Conservation (phyloP, 2,888 invertebrate genomes). For the Agrochola lychnidis region DNA sequence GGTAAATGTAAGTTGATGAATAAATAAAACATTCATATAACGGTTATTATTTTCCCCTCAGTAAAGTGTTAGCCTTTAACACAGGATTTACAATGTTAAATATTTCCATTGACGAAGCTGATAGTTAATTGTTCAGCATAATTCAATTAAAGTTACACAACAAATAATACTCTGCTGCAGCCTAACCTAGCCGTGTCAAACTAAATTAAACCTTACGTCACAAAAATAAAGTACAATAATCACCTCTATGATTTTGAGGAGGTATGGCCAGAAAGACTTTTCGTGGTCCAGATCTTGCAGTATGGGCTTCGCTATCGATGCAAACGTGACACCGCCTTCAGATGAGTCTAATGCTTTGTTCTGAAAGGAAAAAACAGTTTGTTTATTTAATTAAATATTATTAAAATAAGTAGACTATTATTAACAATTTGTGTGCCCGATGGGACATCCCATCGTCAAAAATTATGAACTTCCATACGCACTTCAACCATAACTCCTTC, state of each 20-base stretch:
- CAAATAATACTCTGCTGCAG: neutral
- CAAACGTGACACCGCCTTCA: conserved; percentile 75
- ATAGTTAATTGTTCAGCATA: neutral
- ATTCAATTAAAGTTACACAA: neutral
- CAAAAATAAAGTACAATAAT: conserved; percentile 38
- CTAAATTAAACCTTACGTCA: neutral
- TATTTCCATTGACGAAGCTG: neutral
- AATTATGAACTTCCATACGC: no score
- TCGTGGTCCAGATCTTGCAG: conserved; percentile 77
- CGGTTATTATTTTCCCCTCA: no score
- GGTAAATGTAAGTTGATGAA: no score
- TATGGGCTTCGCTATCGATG: conserved; percentile 70
- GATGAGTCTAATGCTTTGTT: conserved; percentile 74
- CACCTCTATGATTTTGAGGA: conserved; percentile 87
- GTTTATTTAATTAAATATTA: no score
- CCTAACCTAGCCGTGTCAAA: neutral
- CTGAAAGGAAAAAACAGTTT: conserved; percentile 66
- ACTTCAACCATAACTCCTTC: no score
- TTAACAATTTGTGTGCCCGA: neutral
- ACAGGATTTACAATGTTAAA: neutral
- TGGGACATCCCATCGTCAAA: neutral
- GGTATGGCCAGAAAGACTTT: conserved; percentile 87
- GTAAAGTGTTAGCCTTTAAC: no score
- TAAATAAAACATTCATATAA: neutral
- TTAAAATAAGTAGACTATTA: neutral